A percentile compares a stretch with the other conserved stretches of the same genome.
Conservation (phyloP, 1,140 invertebrate species). For the Eufriesea mexicana region DNA sequence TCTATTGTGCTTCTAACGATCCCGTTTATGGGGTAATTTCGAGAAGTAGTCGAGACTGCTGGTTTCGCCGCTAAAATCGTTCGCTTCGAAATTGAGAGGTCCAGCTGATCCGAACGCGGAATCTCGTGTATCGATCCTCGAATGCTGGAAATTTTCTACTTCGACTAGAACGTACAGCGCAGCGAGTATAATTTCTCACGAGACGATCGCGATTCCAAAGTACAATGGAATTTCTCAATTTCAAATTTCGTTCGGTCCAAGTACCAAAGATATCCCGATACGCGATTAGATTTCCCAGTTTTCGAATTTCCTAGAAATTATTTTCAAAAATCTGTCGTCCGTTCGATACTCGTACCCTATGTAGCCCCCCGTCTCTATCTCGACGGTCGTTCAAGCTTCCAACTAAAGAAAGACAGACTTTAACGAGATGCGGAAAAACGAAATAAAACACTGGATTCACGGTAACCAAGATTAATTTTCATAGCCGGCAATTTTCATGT, state of each 20-base stretch:
- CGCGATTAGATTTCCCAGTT: too few species aligned
- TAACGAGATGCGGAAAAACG: neutral
- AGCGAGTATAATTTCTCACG: too few species aligned
- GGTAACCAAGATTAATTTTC: neutral
- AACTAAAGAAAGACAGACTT: neutral
- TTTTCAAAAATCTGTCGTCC: too few species aligned
- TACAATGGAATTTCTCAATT: too few species aligned
- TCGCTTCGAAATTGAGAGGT: neutral
- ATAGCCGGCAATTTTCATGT: neutral
- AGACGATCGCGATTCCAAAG: too few species aligned
- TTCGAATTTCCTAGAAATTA: too few species aligned
- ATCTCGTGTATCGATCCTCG: neutral
- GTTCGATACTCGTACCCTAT: too few species aligned
- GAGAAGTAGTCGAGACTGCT: slow-evolving; percentile 17
- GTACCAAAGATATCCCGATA: too few species aligned
- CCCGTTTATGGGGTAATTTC: slow-evolving; percentile 52
- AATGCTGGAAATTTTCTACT: neutral
- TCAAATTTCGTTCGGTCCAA: too few species aligned
- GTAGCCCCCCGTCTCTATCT: too few species aligned
- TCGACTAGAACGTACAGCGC: too few species aligned
- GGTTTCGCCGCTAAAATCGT: slow-evolving; percentile 27
- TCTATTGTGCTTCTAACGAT: slow-evolving; percentile 59
- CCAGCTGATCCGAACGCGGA: neutral
- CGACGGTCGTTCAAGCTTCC: neutral
- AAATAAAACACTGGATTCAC: neutral